Evolutionary conservation across 2,113 vertebrate genomes (phyloP).

Genomic region (Aphyosemion australe): DNA sequence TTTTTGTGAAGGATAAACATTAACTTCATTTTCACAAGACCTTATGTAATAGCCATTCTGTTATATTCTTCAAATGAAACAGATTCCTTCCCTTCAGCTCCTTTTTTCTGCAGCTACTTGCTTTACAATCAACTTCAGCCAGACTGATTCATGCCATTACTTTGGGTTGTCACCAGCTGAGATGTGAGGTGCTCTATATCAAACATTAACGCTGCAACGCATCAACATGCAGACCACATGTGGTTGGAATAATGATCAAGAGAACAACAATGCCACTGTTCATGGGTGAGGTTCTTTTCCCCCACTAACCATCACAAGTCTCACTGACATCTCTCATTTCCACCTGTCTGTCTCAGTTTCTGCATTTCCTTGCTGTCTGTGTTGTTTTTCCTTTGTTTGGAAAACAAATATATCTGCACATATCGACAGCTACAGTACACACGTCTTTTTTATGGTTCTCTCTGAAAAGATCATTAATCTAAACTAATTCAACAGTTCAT

Average conservation of each 20-base stretch:
- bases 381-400: constrained; percentile 20
- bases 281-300: constrained; percentile 29
- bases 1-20: background rate
- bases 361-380: constrained; percentile 5
- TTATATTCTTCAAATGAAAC: constrained; percentile 10
- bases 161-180: constrained; percentile 34
- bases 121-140: constrained; percentile 11
- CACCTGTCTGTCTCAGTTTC: constrained; percentile 53
- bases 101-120: constrained; percentile 9
- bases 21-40: background rate
- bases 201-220: constrained; percentile 34
- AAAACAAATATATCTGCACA: constrained; percentile 32
- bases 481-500: constrained; percentile 1
- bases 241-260: constrained; percentile 63
- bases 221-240: constrained; percentile 55
- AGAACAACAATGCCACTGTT: constrained; percentile 60
- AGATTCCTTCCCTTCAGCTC: background rate
- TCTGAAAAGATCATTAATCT: background rate
- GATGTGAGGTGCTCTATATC: constrained; percentile 41
- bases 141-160: constrained; percentile 8
- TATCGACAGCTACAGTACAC: constrained; percentile 3
- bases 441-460: constrained; percentile 18
- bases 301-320: constrained; percentile 32
- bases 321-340: constrained; percentile 47
- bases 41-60: background rate